Base-by-base conservation (phyloP, 2,888 invertebrate genomes). In the Leptinotarsa rubiginosa region DNA sequence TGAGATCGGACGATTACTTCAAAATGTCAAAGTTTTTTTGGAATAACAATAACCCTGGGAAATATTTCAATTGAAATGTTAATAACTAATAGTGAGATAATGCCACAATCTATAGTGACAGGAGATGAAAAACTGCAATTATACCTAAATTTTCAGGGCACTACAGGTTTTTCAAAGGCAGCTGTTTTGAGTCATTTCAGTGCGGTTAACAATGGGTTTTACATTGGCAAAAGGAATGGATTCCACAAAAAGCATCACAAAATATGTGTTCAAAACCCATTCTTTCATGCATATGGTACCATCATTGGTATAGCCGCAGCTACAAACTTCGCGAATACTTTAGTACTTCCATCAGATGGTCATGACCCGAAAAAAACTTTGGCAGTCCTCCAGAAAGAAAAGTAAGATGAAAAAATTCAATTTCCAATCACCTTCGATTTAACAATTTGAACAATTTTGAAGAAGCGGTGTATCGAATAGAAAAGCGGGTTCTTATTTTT, bases 271-370 rank as follows among this genome's bases (percentile, higher is more conserved):
- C 93, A 94, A 83, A 93, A 94, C 20, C 96, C 96, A 0, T 89
- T 95, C 31, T 96, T 95, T 85, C 97, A 97, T 86, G 95, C 93
- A 50, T 96, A 92, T 84, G 96, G 96, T 0, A 91, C 93, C 74
- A 90, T 92, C 1, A 87, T 92, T 65, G 92, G 92, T 0, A 88
- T 92, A 25, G 81, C 94, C 50, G 88, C 89, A 0, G 89, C 88
- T 10, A 83, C 94, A 25, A 89, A 91, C 47, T 88, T 90, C 81
- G 94, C 93, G 0, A 87, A 90, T 0, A 92, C 93, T 0, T 69
- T 92, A 22, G 90, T 94, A 0, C 79, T 94, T 3, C 93, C 94
- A 0, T 86, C 89, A 0, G 87, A 89, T 0, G 87, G 88, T 0
- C 94, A 92, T 81, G 91, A 92, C 84, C 90, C 95, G 0, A 88